Conservation (phyloP, 2,797 vertebrate genomes). For the Spinus olivaceus region DNA sequence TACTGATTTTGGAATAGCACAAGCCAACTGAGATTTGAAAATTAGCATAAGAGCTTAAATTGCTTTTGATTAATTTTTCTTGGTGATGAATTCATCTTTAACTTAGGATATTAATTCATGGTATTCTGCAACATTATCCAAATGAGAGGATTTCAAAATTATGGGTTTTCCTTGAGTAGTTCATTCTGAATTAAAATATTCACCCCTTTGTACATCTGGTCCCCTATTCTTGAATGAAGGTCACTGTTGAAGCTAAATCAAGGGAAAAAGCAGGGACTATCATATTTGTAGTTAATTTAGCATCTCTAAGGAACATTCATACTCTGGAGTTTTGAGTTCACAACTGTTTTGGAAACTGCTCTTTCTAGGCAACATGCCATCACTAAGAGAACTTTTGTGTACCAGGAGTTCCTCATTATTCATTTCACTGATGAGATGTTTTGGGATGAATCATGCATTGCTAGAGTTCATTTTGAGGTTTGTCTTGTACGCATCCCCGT, state of each 20-base stretch:
- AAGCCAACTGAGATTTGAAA: background rate
- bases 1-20: background rate
- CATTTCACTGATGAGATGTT: slow-evolving; percentile 4
- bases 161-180: background rate
- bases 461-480: background rate
- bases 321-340: background rate
- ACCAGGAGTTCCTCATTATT: slow-evolving; percentile 8
- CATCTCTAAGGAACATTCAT: background rate
- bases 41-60: background rate
- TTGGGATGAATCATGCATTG: background rate
- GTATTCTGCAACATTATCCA: background rate
- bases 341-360: background rate
- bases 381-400: background rate
- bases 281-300: background rate
- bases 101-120: background rate
- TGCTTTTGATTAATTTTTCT: slow-evolving; percentile 1
- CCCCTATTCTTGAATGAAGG: background rate
- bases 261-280: background rate
- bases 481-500: background rate
- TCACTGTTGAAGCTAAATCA: background rate
- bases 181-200: background rate
- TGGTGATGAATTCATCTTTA: background rate
- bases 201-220: background rate
- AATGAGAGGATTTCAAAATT: background rate
- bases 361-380: background rate